Evolutionary conservation across 2,797 vertebrate genomes (phyloP).

Genomic region (Dipus sagitta): DNA sequence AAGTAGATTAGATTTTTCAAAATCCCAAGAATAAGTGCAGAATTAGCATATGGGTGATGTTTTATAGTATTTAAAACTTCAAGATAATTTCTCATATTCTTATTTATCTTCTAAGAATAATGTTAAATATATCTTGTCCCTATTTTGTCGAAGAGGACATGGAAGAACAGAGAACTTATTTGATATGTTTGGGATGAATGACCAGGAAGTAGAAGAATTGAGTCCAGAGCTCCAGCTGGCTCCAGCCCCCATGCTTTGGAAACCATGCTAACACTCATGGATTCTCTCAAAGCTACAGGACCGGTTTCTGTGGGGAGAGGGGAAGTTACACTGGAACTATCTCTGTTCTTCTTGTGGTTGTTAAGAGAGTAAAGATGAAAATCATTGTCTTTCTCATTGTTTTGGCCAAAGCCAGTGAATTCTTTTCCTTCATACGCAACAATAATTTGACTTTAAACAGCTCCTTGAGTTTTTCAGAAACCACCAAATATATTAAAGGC

Average conservation of each 20-base stretch:
- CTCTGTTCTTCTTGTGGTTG: neutral
- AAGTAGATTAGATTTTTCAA: neutral
- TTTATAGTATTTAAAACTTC: slow-evolving; percentile 9
- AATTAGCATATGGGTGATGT: slow-evolving; percentile 10
- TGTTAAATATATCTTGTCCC: neutral
- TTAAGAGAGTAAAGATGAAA: slow-evolving; percentile 26
- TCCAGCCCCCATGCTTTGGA: neutral
- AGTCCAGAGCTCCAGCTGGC: neutral
- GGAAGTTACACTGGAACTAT: neutral
- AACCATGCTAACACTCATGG: neutral
- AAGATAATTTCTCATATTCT: slow-evolving; percentile 12
- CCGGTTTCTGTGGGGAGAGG: neutral
- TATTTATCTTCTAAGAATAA: slow-evolving; percentile 9
- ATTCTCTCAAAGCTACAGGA: neutral
- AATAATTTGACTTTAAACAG: slow-evolving; percentile 14
- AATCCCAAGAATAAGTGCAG: slow-evolving; percentile 38
- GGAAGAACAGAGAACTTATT: slow-evolving; percentile 24
- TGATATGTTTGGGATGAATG: slow-evolving; percentile 2
- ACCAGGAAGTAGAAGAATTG: slow-evolving; percentile 20
- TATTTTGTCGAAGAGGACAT: slow-evolving; percentile 31
- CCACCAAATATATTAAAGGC: neutral
- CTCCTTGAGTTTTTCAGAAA: slow-evolving; percentile 34
- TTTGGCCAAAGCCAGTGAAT: neutral
- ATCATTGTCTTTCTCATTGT: neutral
- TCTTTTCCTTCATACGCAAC: neutral